Evolutionary conservation across 2,113 vertebrate species (phyloP), one percentile per base, ranked within the genome.

Genomic region (Monopterus albus): DNA sequence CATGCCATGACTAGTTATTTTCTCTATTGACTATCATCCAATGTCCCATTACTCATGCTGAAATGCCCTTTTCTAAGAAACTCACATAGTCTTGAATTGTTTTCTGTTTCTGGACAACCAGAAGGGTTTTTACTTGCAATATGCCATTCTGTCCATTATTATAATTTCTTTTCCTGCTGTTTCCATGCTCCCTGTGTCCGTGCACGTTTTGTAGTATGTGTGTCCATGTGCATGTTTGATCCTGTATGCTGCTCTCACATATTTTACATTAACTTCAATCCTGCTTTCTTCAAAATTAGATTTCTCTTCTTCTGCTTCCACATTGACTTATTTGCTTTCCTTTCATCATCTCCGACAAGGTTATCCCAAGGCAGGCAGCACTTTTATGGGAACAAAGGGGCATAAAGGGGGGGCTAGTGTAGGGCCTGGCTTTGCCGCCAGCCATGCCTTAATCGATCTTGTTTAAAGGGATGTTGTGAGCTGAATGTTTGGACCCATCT

Each of bases 301-400:
- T 85, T 82, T 62, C 77, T 56, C 17, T 87, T 87, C 65, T 83
- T 83, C 87, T 60, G 60, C 74, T 63, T 85, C 66, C 28, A 7
- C 79, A 79, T 90, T 89, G 79, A 88, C 84, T 84, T 85, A 83
- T 89, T 82, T 76, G 67, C 81, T 63, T 83, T 81, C 72, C 88
- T 91, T 93, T 93, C 89, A 93, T 91, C 91, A 88, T 89, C 83
- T 73, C 71, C 71, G 68, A 75, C 85, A 82, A 90, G 90, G 86
- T 90, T 93, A 86, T 91, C 91, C 92, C 15, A 73, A 88, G 90
- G 92, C 88, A 72, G 77, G 46, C 77, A 29, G 58, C 47, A 53
- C 81, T 82, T 89, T 89, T 87, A 85, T 80, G 69, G 86, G 78
- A 88, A 84, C 67, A 87, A 72, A 72, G 70, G 75, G 65, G 82